A percentile compares a stretch with the other conserved stretches of the same genome.
Conservation (phyloP, 1,140 invertebrate genomes). For the Sesamia nonagrioides region DNA sequence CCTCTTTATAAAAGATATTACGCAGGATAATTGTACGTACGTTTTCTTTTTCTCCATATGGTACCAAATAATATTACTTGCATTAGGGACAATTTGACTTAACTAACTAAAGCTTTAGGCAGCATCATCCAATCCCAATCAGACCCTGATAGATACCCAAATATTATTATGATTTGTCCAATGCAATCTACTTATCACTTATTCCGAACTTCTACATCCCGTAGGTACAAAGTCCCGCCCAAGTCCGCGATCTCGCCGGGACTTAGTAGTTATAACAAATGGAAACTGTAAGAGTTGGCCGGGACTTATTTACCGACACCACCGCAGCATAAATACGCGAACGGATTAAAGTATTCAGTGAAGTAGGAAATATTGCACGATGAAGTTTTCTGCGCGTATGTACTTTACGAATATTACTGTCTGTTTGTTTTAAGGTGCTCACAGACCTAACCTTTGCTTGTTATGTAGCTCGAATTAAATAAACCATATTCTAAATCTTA, state of each 20-base stretch:
- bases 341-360: conserved; percentile 67
- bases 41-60: neutral
- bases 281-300: conserved; percentile 67
- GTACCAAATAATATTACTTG: neutral
- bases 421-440: neutral
- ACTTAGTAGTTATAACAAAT: conserved; percentile 70
- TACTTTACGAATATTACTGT: conserved; percentile 30
- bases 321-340: conserved; percentile 67
- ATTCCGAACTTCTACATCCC: conserved; percentile 38
- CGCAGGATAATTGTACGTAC: neutral
- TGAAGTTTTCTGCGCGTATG: conserved; percentile 52
- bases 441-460: neutral
- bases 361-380: conserved; percentile 56
- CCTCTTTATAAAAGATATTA: neutral
- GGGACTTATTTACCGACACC: conserved; percentile 66
- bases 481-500: neutral
- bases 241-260: conserved; percentile 63
- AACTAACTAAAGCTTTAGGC: neutral
- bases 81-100: neutral
- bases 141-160: neutral
- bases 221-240: conserved; percentile 57
- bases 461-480: neutral
- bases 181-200: conserved; percentile 49
- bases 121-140: neutral
- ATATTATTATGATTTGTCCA: conserved; percentile 25